Conservation (phyloP, 2,113 vertebrate species). For the Prionailurus bengalensis region DNA sequence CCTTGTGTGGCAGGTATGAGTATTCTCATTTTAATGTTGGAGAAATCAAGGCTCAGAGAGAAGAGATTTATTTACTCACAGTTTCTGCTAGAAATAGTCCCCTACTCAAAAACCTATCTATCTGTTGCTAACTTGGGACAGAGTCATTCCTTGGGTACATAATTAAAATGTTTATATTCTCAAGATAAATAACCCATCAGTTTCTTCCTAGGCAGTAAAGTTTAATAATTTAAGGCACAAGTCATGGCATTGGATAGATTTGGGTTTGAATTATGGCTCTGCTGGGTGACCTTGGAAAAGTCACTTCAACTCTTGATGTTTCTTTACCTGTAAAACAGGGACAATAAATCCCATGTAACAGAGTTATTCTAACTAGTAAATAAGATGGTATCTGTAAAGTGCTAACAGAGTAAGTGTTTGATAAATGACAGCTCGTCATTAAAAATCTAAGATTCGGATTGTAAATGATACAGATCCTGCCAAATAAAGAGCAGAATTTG, state of each 20-base stretch:
- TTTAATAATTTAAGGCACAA: neutral
- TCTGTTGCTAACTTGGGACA: neutral
- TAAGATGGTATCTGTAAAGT: slow-evolving; percentile 57
- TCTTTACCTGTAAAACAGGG: slow-evolving; percentile 54
- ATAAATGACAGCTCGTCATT: slow-evolving; percentile 68
- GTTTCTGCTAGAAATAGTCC: neutral
- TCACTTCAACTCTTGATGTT: slow-evolving; percentile 52
- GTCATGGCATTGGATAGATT: neutral
- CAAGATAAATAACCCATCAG: neutral
- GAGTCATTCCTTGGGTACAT: neutral
- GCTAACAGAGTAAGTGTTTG: slow-evolving; percentile 48
- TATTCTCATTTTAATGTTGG: slow-evolving; percentile 16
- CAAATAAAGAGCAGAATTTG: slow-evolving; percentile 58
- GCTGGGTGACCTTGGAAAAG: slow-evolving; percentile 56
- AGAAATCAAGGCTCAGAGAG: neutral
- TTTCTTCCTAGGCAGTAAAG: neutral
- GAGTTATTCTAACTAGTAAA: slow-evolving; percentile 66
- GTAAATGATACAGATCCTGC: slow-evolving; percentile 42
- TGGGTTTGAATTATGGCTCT: slow-evolving; percentile 34
- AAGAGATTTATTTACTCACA: neutral
- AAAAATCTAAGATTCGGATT: slow-evolving; percentile 47
- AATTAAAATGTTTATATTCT: slow-evolving; percentile 35
- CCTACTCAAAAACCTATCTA: slow-evolving; percentile 22
- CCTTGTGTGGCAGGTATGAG: neutral
- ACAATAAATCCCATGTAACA: slow-evolving; percentile 33